Percentiles rank a stretch among this genome's conserved stretches.
Evolutionary conservation across 2,797 vertebrate species (phyloP).

Genomic region (Schizopygopsis malacanthus): DNA sequence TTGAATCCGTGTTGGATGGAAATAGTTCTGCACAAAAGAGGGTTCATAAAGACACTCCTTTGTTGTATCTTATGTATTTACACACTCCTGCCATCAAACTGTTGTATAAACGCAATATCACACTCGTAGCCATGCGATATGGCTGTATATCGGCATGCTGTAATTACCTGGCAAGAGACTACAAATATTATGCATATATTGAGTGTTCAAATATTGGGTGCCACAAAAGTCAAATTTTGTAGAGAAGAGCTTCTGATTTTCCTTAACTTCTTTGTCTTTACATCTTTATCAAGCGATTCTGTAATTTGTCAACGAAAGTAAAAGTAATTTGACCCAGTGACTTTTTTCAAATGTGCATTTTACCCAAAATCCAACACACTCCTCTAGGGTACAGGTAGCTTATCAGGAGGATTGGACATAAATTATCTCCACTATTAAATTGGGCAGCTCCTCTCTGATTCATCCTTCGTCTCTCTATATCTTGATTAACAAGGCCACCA

Average conservation of each 20-base stretch:
- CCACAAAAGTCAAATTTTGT: neutral
- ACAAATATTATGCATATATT: too few species aligned
- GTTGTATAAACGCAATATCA: too few species aligned
- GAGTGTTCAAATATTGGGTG: too few species aligned
- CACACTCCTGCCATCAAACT: too few species aligned
- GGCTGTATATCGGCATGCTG: too few species aligned
- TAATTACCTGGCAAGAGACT: too few species aligned
- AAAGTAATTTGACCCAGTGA: neutral
- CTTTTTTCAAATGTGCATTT: neutral
- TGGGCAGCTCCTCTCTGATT: neutral
- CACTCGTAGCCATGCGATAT: too few species aligned
- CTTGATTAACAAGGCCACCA: conserved; percentile 36
- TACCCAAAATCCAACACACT: neutral
- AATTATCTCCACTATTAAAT: neutral
- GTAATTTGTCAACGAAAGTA: neutral
- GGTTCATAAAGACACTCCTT: too few species aligned
- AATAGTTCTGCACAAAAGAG: too few species aligned
- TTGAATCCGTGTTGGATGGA: too few species aligned
- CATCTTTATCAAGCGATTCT: neutral
- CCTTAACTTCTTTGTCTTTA: neutral
- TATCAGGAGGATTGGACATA: neutral
- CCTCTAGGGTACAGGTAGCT: neutral
- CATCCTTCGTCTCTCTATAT: conserved; percentile 13
- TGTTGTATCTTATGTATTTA: too few species aligned
- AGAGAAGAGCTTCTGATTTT: neutral